Evolutionary conservation across 1,140 invertebrate genomes (phyloP), one percentile per base, ranked within the genome.

Genomic region (Drosophila lowei): DNA sequence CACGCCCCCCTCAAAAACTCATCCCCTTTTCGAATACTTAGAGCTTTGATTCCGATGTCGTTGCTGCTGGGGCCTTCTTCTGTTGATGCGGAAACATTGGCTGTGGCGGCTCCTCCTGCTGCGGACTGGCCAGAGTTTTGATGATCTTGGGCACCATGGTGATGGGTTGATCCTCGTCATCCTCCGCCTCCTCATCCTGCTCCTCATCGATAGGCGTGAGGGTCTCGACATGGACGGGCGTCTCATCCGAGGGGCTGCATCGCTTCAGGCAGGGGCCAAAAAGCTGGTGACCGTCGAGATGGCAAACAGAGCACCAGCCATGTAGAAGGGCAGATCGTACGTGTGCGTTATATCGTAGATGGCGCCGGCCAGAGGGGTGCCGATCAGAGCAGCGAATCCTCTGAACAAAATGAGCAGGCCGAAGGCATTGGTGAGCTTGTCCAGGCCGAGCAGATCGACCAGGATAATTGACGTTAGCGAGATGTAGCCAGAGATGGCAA

Each of bases 391-490:
- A 25, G 98, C 97, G 34, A 96, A 95, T 18, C 98, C 98, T 92
- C 98, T 94, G 93, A 99, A 98, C 68, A 99, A 92, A 77, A 99
- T 98, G 49, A 99, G 93, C 54, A 99, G 93, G 34, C 98, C 98
- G 92, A 99, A 99, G 18, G 98, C 98, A 91, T 98, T 99, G 42
- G 98, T 99, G 65, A 99, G 92, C 92, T 97, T 97, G 78, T 99
- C 98, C 80, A 99, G 92, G 11, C 98, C 98, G 34, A 99, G 93
- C 15, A 99, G 92, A 89, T 99, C 98, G 72, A 99, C 98, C 49
- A 99, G 93, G 83, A 99, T 98, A 90, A 99, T 99, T 16, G 98
- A 99, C 38, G 98, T 99, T 43, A 99, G 92, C 1, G 98, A 99
- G 78, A 99, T 98, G 92, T 99, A 99, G 30, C 98, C 98, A 72